phyloP scores from a whole-genome alignment of 2,888 invertebrate species.

The Physocephala rufipes region DNA sequence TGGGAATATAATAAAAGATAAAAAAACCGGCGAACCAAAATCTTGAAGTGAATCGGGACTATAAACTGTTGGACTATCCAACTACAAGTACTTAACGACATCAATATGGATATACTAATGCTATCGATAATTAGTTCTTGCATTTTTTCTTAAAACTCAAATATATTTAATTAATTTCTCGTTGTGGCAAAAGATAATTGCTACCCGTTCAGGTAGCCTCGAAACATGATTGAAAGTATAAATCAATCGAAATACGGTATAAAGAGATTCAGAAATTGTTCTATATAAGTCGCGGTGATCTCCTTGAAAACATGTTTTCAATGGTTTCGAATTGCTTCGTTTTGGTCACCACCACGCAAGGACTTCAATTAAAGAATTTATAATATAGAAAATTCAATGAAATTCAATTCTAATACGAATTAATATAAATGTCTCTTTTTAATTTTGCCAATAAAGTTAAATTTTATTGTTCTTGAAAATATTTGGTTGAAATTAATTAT shows the following conservation, averaged over 20 bases:
- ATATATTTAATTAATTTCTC: not conserved
- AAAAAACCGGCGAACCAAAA: not conserved
- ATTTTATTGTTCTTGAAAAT: not conserved
- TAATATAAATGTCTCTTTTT: not conserved
- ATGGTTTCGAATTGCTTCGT: too few species aligned
- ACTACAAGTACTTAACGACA: not conserved
- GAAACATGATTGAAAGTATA: not conserved
- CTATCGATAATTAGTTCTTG: not conserved
- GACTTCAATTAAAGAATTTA: too few species aligned
- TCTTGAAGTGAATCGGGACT: not conserved
- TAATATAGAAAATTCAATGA: too few species aligned
- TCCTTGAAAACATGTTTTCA: too few species aligned
- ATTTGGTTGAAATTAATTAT: too few species aligned
- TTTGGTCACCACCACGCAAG: too few species aligned
- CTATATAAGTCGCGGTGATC: too few species aligned
- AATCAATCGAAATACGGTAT: too few species aligned
- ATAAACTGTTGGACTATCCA: not conserved
- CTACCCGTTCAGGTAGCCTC: conserved; percentile 4
- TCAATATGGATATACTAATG: too few species aligned
- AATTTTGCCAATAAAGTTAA: conserved; percentile 19
- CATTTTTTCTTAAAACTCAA: not conserved
- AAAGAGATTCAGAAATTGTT: too few species aligned
- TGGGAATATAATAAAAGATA: not conserved
- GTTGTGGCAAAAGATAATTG: conserved; percentile 2
- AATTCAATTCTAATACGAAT: too few species aligned